phyloP scores from a whole-genome alignment of 2,888 invertebrate genomes.

The Diplolepis rosae region DNA sequence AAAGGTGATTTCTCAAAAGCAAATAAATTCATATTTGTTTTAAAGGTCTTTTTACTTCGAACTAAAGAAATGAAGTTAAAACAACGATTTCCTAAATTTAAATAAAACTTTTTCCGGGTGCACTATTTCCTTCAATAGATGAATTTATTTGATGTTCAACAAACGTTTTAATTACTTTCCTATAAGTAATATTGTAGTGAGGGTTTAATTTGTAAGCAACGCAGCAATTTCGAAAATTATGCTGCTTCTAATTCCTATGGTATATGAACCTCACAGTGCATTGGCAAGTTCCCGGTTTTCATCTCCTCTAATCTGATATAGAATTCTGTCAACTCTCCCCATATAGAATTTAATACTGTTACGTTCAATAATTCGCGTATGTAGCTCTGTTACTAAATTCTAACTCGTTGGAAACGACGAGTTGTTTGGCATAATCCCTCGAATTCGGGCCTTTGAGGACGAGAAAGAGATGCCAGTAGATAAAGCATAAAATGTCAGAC shows the following conservation, averaged over 20 bases:
- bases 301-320: slow-evolving; percentile 46
- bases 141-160: too few relatives aligned
- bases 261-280: neutral
- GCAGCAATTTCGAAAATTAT: slow-evolving; percentile 24
- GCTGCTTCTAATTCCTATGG: slow-evolving; percentile 23
- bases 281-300: slow-evolving; percentile 20
- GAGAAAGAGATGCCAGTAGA: slow-evolving; percentile 11
- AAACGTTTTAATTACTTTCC: too few relatives aligned
- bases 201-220: neutral
- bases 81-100: too few relatives aligned
- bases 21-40: too few relatives aligned
- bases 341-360: slow-evolving; percentile 64
- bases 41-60: too few relatives aligned
- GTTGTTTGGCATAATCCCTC: slow-evolving; percentile 59
- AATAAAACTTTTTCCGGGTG: too few relatives aligned
- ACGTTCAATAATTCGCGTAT: slow-evolving; percentile 63
- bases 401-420: slow-evolving; percentile 61
- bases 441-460: slow-evolving; percentile 26
- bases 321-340: slow-evolving; percentile 48
- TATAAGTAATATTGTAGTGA: too few relatives aligned
- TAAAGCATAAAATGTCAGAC: neutral
- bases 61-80: too few relatives aligned
- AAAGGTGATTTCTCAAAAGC: too few relatives aligned
- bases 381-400: slow-evolving; percentile 62
- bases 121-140: too few relatives aligned